A percentile compares a stretch with the other conserved stretches of the same genome.
These are phyloP conservation scores for Uloborus plumipes DNA, from an alignment of 2,888 invertebrate genomes.

Conservation along the genomic window DNA sequence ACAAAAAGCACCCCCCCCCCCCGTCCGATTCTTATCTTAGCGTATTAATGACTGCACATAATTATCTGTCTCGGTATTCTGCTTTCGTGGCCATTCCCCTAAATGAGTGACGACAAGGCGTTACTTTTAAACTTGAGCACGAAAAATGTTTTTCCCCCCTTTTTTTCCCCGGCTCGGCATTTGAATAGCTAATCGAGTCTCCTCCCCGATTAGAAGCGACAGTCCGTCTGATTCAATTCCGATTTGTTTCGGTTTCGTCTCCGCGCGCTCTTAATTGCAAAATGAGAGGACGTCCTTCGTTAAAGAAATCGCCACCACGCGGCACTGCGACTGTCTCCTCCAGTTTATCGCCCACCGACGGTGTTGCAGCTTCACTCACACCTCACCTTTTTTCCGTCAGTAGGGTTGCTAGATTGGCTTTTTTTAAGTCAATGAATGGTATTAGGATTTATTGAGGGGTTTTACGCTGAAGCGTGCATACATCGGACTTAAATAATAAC, in stretches of 20 bases:
- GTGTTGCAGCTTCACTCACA: constrained; percentile 47
- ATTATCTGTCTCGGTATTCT: constrained; percentile 51
- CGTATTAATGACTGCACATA: constrained; percentile 55
- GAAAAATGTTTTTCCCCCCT: not conserved
- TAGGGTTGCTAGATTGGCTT: too few relatives aligned
- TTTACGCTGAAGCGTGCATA: too few relatives aligned
- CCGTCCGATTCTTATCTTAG: too few relatives aligned
- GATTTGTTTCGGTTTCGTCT: constrained; percentile 51
- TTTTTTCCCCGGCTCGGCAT: constrained; percentile 19
- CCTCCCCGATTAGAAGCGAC: constrained; percentile 49
- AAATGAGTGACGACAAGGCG: constrained; percentile 58
- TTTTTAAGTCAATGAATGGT: too few relatives aligned
- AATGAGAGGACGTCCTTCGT: constrained; percentile 53
- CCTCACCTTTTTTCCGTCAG: constrained; percentile 4
- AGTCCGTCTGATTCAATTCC: constrained; percentile 58
- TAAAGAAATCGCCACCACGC: constrained; percentile 58
- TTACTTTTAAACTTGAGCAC: constrained; percentile 35
- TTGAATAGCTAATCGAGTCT: constrained; percentile 56
- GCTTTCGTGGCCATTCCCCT: constrained; percentile 37
- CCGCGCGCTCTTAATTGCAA: constrained; percentile 57
- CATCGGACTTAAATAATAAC: too few relatives aligned
- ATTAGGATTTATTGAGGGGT: too few relatives aligned
- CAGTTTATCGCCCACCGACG: constrained; percentile 34
- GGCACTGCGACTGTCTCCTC: constrained; percentile 57
- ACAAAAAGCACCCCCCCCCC: too few relatives aligned